phyloP scores from a whole-genome alignment of 2,113 vertebrate species.

The Phycodurus eques region DNA sequence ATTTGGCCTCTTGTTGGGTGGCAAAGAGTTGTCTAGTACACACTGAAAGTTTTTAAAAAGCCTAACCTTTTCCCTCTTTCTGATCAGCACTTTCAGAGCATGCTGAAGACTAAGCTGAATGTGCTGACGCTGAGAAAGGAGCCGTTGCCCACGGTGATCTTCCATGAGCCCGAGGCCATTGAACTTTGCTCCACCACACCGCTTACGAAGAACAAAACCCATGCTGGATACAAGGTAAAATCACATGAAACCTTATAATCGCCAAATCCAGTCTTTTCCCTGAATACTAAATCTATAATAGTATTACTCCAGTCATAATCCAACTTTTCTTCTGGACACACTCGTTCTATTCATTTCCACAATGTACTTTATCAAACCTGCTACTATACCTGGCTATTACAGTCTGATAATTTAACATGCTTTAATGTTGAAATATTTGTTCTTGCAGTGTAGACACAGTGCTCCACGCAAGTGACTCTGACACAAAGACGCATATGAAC shows the following conservation, averaged over 20 bases:
- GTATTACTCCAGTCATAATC: conserved; percentile 44
- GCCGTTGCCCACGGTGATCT: conserved; percentile 92
- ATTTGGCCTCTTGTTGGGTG: not conserved
- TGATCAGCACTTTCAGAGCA: conserved; percentile 95
- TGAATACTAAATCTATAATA: conserved; percentile 42
- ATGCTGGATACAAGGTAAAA: conserved; percentile 92
- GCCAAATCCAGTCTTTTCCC: conserved; percentile 32
- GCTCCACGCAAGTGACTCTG: not conserved
- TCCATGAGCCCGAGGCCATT: conserved; percentile 95
- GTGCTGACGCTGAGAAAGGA: conserved; percentile 96
- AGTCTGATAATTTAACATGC: not conserved
- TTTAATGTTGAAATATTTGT: not conserved
- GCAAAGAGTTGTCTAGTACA: not conserved
- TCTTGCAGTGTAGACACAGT: not conserved
- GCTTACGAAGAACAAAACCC: conserved; percentile 82
- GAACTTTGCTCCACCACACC: conserved; percentile 93
- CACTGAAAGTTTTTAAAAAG: conserved; percentile 18
- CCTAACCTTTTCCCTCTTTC: conserved; percentile 22
- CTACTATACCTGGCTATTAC: conserved; percentile 8
- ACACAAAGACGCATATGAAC: not conserved
- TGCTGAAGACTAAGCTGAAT: conserved; percentile 97
- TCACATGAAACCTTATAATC: conserved; percentile 43
- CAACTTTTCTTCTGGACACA: conserved; percentile 21
- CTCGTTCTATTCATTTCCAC: conserved; percentile 22
- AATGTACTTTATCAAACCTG: not conserved